Evolutionary conservation across 2,797 vertebrate species (phyloP).

Genomic region (Cuculus canorus): DNA sequence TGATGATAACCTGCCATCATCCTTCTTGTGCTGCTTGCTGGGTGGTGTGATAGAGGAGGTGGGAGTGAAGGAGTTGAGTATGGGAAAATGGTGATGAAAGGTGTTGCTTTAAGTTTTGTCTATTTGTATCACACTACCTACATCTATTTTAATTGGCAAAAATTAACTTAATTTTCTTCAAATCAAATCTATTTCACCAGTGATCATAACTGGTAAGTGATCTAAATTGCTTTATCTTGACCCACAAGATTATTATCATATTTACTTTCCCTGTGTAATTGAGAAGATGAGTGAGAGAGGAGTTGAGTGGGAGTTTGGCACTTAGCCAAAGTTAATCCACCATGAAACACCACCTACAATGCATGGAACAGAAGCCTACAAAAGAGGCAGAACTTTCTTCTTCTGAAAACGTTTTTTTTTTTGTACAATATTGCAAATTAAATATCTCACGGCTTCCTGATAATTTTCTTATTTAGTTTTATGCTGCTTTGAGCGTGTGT

Average conservation of each 20-base stretch:
- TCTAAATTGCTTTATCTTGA: background rate
- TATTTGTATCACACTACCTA: background rate
- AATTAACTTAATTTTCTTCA: background rate
- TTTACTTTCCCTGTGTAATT: background rate
- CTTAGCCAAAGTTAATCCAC: background rate
- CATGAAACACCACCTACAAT: background rate
- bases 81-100: background rate
- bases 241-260: background rate
- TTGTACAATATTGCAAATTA: background rate
- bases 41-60: fast-evolving
- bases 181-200: background rate
- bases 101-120: background rate
- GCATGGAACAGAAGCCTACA: background rate
- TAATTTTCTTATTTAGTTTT: background rate
- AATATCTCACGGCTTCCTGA: background rate
- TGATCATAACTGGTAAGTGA: background rate
- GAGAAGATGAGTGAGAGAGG: background rate
- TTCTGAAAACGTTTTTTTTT: background rate
- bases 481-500: background rate
- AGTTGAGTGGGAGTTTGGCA: background rate
- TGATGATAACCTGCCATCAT: background rate
- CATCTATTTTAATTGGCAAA: background rate
- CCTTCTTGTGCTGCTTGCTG: background rate
- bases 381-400: background rate
- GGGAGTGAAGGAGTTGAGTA: background rate